A percentile compares a stretch with the other conserved stretches of the same genome.
Evolutionary conservation across 2,797 vertebrate species (phyloP).

Genomic region (Myotis myotis): DNA sequence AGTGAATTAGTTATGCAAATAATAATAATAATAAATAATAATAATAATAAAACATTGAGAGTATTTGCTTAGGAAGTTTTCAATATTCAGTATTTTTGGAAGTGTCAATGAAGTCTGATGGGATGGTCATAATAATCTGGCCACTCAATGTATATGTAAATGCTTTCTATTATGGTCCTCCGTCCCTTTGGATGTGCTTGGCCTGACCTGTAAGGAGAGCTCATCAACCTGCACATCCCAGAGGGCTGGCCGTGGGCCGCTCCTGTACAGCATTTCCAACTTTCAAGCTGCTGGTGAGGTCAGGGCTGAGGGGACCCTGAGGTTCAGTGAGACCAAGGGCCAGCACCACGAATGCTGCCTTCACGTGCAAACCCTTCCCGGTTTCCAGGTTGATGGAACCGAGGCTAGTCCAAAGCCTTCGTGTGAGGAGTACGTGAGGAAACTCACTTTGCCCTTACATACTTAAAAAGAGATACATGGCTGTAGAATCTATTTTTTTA

Average conservation of each 20-base stretch:
- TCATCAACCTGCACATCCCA: background rate
- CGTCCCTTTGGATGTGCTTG: background rate
- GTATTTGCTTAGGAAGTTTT: too few species aligned
- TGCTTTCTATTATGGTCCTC: background rate
- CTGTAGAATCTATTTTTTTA: background rate
- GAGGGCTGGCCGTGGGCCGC: background rate
- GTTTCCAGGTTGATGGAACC: background rate
- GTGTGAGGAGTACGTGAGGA: background rate
- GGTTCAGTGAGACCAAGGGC: background rate
- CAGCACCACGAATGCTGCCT: background rate
- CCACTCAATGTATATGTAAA: background rate
- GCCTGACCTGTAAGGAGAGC: background rate
- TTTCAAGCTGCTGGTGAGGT: background rate
- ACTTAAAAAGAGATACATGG: background rate
- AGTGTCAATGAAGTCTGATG: too few species aligned
- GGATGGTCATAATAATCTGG: too few species aligned
- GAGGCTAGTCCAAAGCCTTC: background rate
- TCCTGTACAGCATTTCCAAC: background rate
- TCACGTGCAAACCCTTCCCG: background rate
- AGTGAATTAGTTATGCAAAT: too few species aligned
- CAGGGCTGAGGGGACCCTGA: background rate
- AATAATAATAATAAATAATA: too few species aligned
- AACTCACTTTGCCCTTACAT: background rate
- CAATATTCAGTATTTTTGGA: too few species aligned
- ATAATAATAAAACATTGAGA: too few species aligned